Base-by-base conservation (phyloP, 2,113 vertebrate species). In the Oncorhynchus keta region DNA sequence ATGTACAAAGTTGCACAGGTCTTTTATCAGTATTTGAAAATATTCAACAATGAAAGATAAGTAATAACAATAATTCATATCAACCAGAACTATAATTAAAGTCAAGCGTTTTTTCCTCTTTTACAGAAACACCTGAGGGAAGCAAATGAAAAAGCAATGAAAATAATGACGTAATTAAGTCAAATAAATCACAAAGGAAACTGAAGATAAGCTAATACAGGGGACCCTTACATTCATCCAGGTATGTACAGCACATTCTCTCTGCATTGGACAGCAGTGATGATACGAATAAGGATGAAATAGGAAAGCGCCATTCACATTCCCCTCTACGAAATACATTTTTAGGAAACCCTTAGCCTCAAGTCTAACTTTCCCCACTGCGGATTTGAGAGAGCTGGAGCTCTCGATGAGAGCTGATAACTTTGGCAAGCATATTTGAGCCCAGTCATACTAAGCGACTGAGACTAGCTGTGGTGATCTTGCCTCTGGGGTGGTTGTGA, bases 71-170 rank as follows among this genome's bases (percentile, higher is more conserved):
- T 45, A 45, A 45, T 45, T 11, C 2, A 45, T 11, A 45, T 45
- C 2, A 45, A 45, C 39, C 39, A 11, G 39, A 45, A 45, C 39
- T 45, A 45, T 12, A 45, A 45, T 89, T 88, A 85, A 85, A 90
- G 89, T 90, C 80, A 78, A 90, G 9, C 3, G 28, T 28, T 75
- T 79, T 86, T 75, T 68, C 69, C 32, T 72, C 81, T 86, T 85
- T 88, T 90, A 87, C 85, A 86, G 76, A 93, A 92, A 93, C 93
- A 94, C 93, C 93, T 93, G 93, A 93, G 93, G 90, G 87, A 91
- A 93, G 89, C 88, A 92, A 94, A 68, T 20, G 81, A 45, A 89
- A 87, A 82, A 77, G 77, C 74, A 81, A 82, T 74, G 87, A 51
- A 76, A 74, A 75, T 45, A 68, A 73, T 22, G 57, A 87, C 87